Evolutionary conservation across 2,113 vertebrate genomes (phyloP), one percentile per base, ranked within the genome.

Genomic region (Toxotes chatareus): DNA sequence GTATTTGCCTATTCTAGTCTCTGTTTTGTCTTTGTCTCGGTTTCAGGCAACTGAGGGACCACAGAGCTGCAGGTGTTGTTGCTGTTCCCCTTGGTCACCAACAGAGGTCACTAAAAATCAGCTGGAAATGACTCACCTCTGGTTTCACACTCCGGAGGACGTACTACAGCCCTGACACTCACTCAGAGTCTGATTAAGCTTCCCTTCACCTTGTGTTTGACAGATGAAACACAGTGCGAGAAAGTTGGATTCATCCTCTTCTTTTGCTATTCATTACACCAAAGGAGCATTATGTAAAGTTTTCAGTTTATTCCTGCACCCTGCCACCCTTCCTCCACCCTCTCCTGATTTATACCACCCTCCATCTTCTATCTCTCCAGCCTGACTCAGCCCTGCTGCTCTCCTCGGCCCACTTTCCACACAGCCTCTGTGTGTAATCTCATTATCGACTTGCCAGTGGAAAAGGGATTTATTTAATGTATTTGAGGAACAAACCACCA

Each of bases 371-470:
- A 67, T 81, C 64, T 72, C 49, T 32, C 5, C 32, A 59, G 21
- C 38, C 73, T 64, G 60, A 81, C 62, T 80, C 81, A 77, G 76
- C 68, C 40, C 32, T 19, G 68, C 75, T 79, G 32, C 69, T 85
- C 47, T 77, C 60, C 23, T 81, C 72, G 27, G 64, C 79, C 79
- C 63, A 70, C 75, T 84, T 81, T 85, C 75, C 70, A 64, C 70
- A 60, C 63, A 51, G 74, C 57, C 77, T 70, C 81, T 27, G 62
- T 16, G 55, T 63, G 62, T 88, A 89, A 91, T 89, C 82, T 82
- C 86, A 88, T 89, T 92, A 88, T 80, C 31, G 60, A 88, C 73
- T 80, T 86, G 82, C 83, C 79, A 71, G 81, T 74, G 72, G 79
- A 82, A 84, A 83, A 65, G 53, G 65, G 80, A 81, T 91, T 92